A percentile compares a stretch with the other conserved stretches of the same genome.
Evolutionary conservation across 53 echinoderm and acorn worm species (phyloP).

Genomic region (Arbacia lixula): DNA sequence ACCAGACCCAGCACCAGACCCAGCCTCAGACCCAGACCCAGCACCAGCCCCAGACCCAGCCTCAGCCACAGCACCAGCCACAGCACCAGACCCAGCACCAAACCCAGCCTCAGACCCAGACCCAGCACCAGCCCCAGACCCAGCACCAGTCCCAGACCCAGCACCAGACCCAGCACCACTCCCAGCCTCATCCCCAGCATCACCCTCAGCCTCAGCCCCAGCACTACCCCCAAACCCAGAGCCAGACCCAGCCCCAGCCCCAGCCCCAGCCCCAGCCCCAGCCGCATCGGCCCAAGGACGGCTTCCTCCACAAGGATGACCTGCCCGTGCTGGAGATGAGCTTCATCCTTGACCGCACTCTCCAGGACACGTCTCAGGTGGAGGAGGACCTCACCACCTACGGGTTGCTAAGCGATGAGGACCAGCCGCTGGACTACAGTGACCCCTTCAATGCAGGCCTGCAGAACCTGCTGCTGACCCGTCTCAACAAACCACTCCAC

Average conservation of each 20-base stretch:
- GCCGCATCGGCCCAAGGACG: neutral
- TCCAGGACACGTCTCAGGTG: conserved; percentile 22
- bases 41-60: neutral
- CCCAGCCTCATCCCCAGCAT: neutral
- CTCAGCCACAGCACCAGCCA: neutral
- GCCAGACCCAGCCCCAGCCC: neutral
- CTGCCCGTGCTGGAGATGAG: conserved; percentile 42
- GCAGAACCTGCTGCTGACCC: conserved; percentile 60
- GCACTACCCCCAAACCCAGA: neutral
- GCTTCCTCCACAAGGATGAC: conserved; percentile 41
- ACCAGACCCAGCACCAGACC: neutral
- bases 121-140: neutral
- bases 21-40: neutral
- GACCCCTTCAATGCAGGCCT: conserved; percentile 76
- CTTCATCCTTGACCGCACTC: conserved; percentile 36
- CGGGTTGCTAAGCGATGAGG: conserved; percentile 15
- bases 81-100: neutral
- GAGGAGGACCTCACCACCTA: conserved; percentile 28
- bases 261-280: neutral
- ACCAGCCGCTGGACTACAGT: conserved; percentile 36
- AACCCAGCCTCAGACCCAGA: neutral
- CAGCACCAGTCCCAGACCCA: neutral
- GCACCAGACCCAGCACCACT: neutral
- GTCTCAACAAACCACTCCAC: conserved; percentile 55
- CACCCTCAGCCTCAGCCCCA: neutral